Conservation (phyloP, 2,797 vertebrate species). For the Siniperca undulata region DNA sequence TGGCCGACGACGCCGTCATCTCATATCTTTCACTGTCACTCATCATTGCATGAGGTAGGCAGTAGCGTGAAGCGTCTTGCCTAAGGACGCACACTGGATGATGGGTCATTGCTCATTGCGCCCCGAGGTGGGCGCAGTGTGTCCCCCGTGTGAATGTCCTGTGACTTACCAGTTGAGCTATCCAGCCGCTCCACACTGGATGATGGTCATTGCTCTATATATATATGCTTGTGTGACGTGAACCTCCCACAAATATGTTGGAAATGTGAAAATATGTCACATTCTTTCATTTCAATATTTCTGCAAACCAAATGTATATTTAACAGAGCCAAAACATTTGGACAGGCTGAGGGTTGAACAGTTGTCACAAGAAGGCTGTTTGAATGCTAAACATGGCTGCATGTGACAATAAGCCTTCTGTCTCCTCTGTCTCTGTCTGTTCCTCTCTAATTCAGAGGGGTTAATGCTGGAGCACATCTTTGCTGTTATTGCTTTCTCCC, state of each 20-base stretch:
- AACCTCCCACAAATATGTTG: background rate
- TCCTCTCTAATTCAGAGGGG: constrained; percentile 60
- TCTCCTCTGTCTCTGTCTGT: constrained; percentile 49
- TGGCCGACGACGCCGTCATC: too few relatives aligned
- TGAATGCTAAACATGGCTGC: constrained; percentile 73
- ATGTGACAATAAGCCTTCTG: constrained; percentile 71
- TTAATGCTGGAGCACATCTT: constrained; percentile 67
- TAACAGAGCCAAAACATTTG: constrained; percentile 56
- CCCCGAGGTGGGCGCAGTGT: too few relatives aligned
- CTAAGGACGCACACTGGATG: too few relatives aligned
- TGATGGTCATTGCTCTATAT: too few relatives aligned
- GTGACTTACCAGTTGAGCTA: too few relatives aligned
- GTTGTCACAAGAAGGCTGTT: constrained; percentile 67
- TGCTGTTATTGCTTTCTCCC: constrained; percentile 68
- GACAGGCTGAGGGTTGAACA: constrained; percentile 54
- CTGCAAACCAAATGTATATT: constrained; percentile 54
- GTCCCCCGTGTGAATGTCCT: too few relatives aligned
- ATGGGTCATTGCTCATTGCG: too few relatives aligned
- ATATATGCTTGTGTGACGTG: background rate
- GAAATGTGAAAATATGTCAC: constrained; percentile 41
- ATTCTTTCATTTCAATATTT: constrained; percentile 62
- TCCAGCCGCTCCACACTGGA: too few relatives aligned
- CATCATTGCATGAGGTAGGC: too few relatives aligned
- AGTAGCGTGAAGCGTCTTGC: too few relatives aligned
- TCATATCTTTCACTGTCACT: too few relatives aligned